Conservation (phyloP, 2,888 invertebrate genomes). For the Odontocolon sp. region DNA sequence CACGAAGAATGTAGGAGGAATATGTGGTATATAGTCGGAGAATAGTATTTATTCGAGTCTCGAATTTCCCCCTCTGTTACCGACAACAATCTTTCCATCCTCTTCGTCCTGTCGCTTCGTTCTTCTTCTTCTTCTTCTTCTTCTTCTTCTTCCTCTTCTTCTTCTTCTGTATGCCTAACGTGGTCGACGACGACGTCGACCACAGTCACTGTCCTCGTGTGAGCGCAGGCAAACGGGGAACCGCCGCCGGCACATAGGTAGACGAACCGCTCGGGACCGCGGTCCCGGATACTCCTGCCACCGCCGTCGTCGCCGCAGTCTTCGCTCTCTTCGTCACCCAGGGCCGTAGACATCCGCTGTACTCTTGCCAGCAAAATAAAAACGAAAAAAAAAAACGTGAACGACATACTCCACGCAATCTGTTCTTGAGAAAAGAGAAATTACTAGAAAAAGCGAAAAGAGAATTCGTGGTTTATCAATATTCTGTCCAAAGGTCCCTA, state of each 20-base stretch:
- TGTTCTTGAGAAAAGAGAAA: slow-evolving; percentile 17
- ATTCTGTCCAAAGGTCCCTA: no score
- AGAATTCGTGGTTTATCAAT: no score
- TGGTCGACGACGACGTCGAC: slow-evolving; percentile 42
- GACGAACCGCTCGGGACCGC: slow-evolving; percentile 57
- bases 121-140: slow-evolving; percentile 1
- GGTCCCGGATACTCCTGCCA: slow-evolving; percentile 57
- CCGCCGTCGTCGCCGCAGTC: slow-evolving; percentile 13
- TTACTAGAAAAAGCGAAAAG: not conserved
- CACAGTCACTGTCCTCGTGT: slow-evolving; percentile 61
- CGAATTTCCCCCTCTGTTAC: slow-evolving; percentile 34
- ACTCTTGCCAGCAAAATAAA: slow-evolving; percentile 13
- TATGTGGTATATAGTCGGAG: not conserved
- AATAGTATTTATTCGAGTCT: slow-evolving; percentile 41
- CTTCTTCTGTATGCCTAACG: not conserved
- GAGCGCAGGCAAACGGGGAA: slow-evolving; percentile 53
- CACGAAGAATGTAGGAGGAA: not conserved
- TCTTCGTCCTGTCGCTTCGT: slow-evolving; percentile 8
- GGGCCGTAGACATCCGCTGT: no score
- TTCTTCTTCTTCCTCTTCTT: slow-evolving; percentile 20
- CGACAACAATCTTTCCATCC: no score
- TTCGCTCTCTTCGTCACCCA: slow-evolving; percentile 35
- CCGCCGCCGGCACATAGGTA: slow-evolving; percentile 50
- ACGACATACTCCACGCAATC: not conserved
- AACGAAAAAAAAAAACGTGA: slow-evolving; percentile 5